These are phyloP conservation scores for Nomada fabriciana DNA, from an alignment of 2,888 invertebrate species.

Conservation along the genomic window DNA sequence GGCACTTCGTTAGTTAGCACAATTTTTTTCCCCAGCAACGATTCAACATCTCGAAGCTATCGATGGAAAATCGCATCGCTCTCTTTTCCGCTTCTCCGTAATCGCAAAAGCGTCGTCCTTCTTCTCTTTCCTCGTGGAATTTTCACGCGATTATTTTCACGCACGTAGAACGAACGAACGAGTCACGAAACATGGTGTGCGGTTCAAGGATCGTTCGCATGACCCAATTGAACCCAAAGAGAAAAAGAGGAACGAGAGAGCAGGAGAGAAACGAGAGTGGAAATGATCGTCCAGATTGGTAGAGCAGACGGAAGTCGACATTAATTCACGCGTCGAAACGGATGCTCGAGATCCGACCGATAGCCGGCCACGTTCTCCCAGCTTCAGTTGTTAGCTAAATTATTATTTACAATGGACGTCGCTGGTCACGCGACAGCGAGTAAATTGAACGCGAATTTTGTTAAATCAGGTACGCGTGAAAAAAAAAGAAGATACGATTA, in stretches of 20 bases:
- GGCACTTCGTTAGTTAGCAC: conserved; percentile 46
- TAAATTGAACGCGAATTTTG: conserved; percentile 25
- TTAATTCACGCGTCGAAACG: conserved; percentile 46
- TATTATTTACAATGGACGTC: conserved; percentile 50
- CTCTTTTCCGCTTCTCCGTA: background rate
- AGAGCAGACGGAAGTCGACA: conserved; percentile 61
- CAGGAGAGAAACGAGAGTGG: conserved; percentile 59
- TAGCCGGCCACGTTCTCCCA: background rate
- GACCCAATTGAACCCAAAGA: conserved; percentile 39
- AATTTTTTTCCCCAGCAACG: background rate
- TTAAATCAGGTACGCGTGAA: conserved; percentile 44
- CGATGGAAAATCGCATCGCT: background rate
- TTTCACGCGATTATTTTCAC: background rate
- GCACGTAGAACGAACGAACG: background rate
- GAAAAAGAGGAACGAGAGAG: conserved; percentile 45
- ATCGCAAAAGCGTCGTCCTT: background rate
- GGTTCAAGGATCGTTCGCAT: conserved; percentile 25
- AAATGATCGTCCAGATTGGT: conserved; percentile 60
- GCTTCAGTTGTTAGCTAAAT: conserved; percentile 2
- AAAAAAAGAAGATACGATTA: conserved; percentile 6
- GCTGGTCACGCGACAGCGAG: background rate
- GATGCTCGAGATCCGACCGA: conserved; percentile 44
- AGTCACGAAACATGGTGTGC: background rate
- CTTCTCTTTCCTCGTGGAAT: background rate
- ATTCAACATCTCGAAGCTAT: background rate